A percentile compares a stretch with the other conserved stretches of the same genome.
phyloP scores from a whole-genome alignment of 2,113 vertebrate genomes.

The Theristicus caerulescens region DNA sequence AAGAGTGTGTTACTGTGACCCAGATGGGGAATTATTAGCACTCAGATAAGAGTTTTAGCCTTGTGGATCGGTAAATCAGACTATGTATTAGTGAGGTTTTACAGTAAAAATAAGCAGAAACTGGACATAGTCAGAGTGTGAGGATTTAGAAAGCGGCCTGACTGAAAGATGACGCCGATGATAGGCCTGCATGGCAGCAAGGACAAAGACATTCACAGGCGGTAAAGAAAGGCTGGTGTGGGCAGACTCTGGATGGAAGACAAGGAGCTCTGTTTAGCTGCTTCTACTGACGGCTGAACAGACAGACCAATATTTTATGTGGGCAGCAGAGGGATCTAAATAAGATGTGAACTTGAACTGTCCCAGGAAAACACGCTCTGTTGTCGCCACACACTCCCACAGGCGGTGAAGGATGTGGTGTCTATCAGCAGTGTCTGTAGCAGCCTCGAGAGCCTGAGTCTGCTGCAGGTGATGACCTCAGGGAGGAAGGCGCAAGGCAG shows the following conservation, averaged over 20 bases:
- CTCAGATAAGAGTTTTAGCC: background rate
- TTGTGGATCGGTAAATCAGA: background rate
- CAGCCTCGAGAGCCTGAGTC: background rate
- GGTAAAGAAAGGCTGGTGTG: background rate
- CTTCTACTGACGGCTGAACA: background rate
- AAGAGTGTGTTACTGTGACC: background rate
- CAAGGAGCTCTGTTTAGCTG: background rate
- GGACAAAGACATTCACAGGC: background rate
- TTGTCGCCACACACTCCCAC: background rate
- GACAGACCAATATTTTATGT: background rate
- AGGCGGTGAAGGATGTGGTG: background rate
- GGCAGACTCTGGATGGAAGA: background rate
- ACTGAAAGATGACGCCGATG: background rate
- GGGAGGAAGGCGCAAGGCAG: background rate
- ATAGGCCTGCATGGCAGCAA: background rate
- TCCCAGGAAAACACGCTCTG: background rate
- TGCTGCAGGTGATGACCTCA: background rate
- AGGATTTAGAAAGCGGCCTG: background rate
- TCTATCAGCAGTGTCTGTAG: background rate
- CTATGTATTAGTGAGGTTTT: background rate
- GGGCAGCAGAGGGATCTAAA: background rate
- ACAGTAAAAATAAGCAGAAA: background rate
- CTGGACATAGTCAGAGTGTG: background rate
- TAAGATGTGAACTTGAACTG: background rate
- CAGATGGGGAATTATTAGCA: background rate